Evolutionary conservation across 2,797 vertebrate genomes (phyloP), one percentile per base, ranked within the genome.

Genomic region (Alcedo quadribrachys): DNA sequence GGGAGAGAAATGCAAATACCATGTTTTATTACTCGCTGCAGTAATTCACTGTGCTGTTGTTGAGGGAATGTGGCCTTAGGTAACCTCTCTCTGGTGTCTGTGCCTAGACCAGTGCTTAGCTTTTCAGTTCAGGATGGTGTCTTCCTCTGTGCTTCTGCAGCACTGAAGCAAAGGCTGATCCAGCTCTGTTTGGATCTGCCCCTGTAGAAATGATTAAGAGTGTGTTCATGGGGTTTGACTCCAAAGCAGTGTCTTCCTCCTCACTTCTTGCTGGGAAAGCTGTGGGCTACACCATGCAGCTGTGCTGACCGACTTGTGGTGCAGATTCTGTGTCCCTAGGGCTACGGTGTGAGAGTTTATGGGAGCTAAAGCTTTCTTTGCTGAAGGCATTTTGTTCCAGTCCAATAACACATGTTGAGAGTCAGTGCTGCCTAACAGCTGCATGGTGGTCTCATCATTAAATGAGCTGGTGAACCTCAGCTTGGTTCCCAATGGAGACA

Each of bases 391-490:
- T 89, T 91, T 81, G 57, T 74, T 77, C 48, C 53, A 61, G 67
- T 55, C 82, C 91, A 85, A 1, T 12, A 69, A 53, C 77, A 75
- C 43, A 60, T 66, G 50, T 42, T 70, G 63, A 92, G 50, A 50
- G 83, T 88, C 91, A 84, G 68, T 1, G 2, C 80, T 81, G 77
- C 82, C 80, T 81, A 40, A 90, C 33, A 77, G 80, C 81, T 85
- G 62, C 89, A 61, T 81, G 85, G 91, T 94, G 84, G 94, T 89
- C 89, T 89, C 19, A 0, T 79, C 48, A 35, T 83, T 76, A 80
- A 93, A 68, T 8, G 42, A 77, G 75, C 25, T 69, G 55, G 71
- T 85, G 79, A 92, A 80, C 61, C 69, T 85, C 68, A 77, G 42
- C 66, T 77, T 85, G 18, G 58, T 21, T 92, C 75, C 75, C 81